Conservation (phyloP, 2,888 invertebrate species). For the Ommatoiulus sabulosus region DNA sequence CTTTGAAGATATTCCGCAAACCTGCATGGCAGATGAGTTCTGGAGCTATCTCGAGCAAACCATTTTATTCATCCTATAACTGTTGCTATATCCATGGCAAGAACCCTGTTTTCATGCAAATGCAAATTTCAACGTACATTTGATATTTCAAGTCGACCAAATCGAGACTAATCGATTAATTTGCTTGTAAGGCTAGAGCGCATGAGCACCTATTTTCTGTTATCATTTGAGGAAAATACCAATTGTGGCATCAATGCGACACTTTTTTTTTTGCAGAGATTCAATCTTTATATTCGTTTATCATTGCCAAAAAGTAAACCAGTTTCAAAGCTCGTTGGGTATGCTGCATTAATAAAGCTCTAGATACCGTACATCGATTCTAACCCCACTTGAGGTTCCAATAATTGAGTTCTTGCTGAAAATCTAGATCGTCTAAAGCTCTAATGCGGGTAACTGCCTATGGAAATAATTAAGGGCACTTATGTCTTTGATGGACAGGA, state of each 20-base stretch:
- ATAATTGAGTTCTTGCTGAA: not conserved
- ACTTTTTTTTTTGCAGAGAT: not conserved
- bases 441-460: not conserved
- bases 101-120: too few species aligned
- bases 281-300: not conserved
- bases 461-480: not conserved
- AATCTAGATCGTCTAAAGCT: not conserved
- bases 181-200: not conserved
- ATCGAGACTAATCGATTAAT: not conserved
- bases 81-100: too few species aligned
- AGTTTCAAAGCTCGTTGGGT: not conserved
- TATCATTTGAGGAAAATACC: not conserved
- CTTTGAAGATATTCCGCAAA: too few species aligned
- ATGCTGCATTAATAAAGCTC: not conserved
- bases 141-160: not conserved
- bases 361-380: not conserved
- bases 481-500: not conserved
- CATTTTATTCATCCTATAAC: too few species aligned
- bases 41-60: too few species aligned
- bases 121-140: not conserved
- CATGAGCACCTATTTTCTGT: not conserved
- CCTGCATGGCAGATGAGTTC: too few species aligned
- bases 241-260: not conserved
- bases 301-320: not conserved
- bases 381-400: not conserved